Evolutionary conservation across 2,113 vertebrate species (phyloP).

Genomic region (Elanoides forficatus): DNA sequence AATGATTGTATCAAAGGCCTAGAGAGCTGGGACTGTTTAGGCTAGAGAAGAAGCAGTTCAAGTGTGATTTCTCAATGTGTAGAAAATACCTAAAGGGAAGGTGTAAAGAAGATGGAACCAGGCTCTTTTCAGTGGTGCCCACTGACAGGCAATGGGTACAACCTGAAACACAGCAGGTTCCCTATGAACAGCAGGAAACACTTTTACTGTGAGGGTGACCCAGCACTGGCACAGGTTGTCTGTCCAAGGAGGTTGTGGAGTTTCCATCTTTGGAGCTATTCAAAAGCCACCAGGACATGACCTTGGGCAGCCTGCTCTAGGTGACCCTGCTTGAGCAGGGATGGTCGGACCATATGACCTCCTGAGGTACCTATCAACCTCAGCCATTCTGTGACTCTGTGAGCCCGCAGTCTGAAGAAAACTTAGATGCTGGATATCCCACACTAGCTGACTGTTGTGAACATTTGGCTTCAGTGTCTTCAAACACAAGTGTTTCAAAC

Average conservation of each 20-base stretch:
- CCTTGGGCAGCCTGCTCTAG: background rate
- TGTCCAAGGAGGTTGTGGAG: background rate
- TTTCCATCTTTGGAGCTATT: background rate
- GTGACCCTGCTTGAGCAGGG: background rate
- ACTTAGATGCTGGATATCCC: background rate
- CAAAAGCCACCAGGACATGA: background rate
- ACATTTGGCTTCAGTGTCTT: background rate
- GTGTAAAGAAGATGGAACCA: background rate
- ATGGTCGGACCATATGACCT: background rate
- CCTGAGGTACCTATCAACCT: background rate
- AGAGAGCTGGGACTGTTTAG: background rate
- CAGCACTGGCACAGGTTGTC: background rate
- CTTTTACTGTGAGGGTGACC: too few species aligned
- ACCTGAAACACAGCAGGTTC: background rate
- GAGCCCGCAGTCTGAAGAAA: background rate
- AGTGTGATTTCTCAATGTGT: background rate
- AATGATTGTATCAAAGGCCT: background rate
- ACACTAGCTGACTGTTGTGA: fast-evolving
- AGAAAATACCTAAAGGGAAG: background rate
- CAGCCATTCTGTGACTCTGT: background rate
- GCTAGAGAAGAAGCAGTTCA: background rate
- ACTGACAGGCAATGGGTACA: background rate
- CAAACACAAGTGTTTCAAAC: background rate
- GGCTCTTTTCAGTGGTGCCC: background rate
- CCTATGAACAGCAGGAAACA: background rate